Conservation (phyloP, 1,140 invertebrate genomes). For the Ericerus pela region DNA sequence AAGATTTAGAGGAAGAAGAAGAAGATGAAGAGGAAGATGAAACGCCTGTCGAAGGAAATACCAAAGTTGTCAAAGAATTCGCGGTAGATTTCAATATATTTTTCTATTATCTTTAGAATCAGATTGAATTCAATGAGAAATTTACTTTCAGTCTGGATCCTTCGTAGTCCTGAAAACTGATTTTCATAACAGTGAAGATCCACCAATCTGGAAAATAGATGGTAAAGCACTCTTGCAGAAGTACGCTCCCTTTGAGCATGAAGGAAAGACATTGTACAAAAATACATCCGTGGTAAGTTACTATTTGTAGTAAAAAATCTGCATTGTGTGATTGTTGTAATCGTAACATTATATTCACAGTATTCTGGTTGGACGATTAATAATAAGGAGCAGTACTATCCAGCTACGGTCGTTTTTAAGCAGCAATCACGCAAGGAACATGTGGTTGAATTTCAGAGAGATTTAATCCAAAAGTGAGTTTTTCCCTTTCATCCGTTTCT, state of each 20-base stretch:
- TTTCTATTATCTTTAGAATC: no score
- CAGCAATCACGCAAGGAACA: slow-evolving; percentile 37
- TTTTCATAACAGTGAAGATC: slow-evolving; percentile 38
- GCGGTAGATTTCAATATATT: slow-evolving; percentile 25
- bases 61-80: slow-evolving; percentile 33
- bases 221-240: slow-evolving; percentile 62
- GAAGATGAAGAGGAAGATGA: slow-evolving; percentile 36
- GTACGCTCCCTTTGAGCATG: slow-evolving; percentile 49
- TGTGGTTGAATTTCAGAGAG: slow-evolving; percentile 36
- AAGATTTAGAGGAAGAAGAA: slow-evolving; percentile 33
- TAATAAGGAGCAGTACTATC: slow-evolving; percentile 48
- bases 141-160: slow-evolving; percentile 43
- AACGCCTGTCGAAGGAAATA: slow-evolving; percentile 30
- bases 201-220: slow-evolving; percentile 62
- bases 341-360: slow-evolving; percentile 32
- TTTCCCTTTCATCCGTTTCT: neutral
- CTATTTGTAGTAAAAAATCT: neutral
- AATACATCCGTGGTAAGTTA: slow-evolving; percentile 54
- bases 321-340: neutral
- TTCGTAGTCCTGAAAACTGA: slow-evolving; percentile 52
- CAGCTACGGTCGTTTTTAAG: slow-evolving; percentile 36
- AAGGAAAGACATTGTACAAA: slow-evolving; percentile 52
- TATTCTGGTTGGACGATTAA: slow-evolving; percentile 52
- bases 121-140: slow-evolving; percentile 1
- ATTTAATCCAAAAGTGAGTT: slow-evolving; percentile 25